A percentile compares a stretch with the other conserved stretches of the same genome.
phyloP scores from a whole-genome alignment of 2,888 invertebrate species.

The Bhutanitis thaidina region DNA sequence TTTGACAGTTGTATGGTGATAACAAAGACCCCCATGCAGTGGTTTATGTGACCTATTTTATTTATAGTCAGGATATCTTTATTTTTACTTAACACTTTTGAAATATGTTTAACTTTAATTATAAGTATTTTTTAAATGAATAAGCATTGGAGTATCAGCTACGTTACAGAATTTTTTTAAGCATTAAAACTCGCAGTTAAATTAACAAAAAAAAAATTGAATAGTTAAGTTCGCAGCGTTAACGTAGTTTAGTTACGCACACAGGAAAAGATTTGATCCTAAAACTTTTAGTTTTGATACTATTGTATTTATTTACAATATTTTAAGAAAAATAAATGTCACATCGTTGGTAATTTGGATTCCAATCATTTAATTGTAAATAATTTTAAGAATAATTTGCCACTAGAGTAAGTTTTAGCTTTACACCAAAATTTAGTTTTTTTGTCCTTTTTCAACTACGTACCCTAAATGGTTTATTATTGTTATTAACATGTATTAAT shows the following conservation, averaged over 20 bases:
- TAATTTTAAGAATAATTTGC: slow-evolving; percentile 44
- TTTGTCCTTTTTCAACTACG: slow-evolving; percentile 31
- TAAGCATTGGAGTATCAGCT: not conserved
- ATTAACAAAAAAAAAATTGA: not conserved
- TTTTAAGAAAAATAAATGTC: no score
- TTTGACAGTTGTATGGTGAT: not conserved
- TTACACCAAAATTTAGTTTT: slow-evolving; percentile 73
- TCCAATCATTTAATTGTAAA: slow-evolving; percentile 35
- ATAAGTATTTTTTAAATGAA: not conserved
- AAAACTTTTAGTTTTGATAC: no score
- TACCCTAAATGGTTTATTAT: slow-evolving; percentile 45
- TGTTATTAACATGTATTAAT: slow-evolving; percentile 22
- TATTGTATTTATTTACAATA: no score
- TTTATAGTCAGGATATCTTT: slow-evolving; percentile 15
- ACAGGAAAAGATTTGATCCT: not conserved
- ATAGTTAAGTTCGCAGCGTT: not conserved
- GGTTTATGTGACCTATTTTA: slow-evolving; percentile 1
- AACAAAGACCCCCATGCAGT: not conserved
- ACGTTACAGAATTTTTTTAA: not conserved
- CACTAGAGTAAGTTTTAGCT: slow-evolving; percentile 70
- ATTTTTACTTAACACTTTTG: not conserved
- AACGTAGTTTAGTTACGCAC: not conserved
- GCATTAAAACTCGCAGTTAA: not conserved
- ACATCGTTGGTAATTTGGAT: not conserved
- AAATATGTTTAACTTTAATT: not conserved